phyloP scores from a whole-genome alignment of 1,140 invertebrate genomes.

The Drosophila sp. region DNA sequence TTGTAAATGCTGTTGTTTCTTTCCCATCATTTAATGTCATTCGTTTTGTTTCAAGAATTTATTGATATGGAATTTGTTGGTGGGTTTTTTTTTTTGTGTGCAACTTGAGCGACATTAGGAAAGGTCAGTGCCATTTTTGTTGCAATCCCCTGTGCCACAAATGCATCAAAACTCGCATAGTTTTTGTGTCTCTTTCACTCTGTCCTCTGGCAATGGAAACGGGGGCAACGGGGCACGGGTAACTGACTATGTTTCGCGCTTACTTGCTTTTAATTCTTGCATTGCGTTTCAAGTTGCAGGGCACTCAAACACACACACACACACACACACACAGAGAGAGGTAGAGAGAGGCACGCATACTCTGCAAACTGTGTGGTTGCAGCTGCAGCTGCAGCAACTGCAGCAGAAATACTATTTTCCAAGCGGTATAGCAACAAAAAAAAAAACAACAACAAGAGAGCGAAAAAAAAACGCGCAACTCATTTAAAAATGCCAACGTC shows the following conservation, averaged over 20 bases:
- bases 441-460: conserved; percentile 21
- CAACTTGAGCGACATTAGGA: conserved; percentile 77
- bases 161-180: conserved; percentile 76
- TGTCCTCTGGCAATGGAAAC: not conserved
- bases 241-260: conserved; percentile 65
- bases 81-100: conserved; percentile 37
- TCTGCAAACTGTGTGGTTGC: conserved; percentile 61
- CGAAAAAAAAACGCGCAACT: conserved; percentile 77
- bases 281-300: conserved; percentile 80
- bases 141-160: conserved; percentile 58
- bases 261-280: conserved; percentile 80
- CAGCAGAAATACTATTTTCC: conserved; percentile 1
- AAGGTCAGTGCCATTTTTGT: conserved; percentile 72
- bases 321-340: conserved; percentile 24
- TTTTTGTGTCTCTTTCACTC: conserved; percentile 50
- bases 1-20: too few species aligned
- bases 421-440: too few species aligned
- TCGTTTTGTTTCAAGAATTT: conserved; percentile 10
- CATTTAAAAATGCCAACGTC: conserved; percentile 81
- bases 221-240: conserved; percentile 11
- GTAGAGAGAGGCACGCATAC: conserved; percentile 8
- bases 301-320: conserved; percentile 64
- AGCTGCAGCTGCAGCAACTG: conserved; percentile 36
- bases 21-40: conserved; percentile 14
- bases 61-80: too few species aligned